These are phyloP conservation scores for fruit fly (Drosophila melanogaster) DNA, from an alignment of 1,140 invertebrate genomes.

Conservation along the genomic window DNA sequence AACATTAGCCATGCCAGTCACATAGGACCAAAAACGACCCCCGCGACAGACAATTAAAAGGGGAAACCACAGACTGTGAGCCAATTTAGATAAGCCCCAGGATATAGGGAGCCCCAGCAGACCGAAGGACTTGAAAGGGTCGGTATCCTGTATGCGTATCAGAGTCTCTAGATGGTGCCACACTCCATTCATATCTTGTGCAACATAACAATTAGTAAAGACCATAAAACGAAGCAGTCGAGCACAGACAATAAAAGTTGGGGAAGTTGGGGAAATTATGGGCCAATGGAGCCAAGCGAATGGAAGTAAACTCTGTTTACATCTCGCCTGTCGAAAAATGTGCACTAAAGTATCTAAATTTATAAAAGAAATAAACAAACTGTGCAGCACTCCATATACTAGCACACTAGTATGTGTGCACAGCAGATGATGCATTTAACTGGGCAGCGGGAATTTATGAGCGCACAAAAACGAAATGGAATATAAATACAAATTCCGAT, in stretches of 20 bases:
- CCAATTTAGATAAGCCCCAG: slow-evolving; percentile 74
- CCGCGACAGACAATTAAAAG: slow-evolving; percentile 54
- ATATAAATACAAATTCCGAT: slow-evolving; percentile 51
- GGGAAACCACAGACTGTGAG: slow-evolving; percentile 59
- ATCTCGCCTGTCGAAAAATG: slow-evolving; percentile 39
- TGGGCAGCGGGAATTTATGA: slow-evolving; percentile 63
- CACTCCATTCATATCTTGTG: slow-evolving; percentile 80
- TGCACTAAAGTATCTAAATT: slow-evolving; percentile 82
- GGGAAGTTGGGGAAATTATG: slow-evolving; percentile 27
- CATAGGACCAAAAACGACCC: slow-evolving; percentile 21
- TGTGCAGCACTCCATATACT: slow-evolving; percentile 36
- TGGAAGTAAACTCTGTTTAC: slow-evolving; percentile 56
- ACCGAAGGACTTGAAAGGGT: slow-evolving; percentile 12
- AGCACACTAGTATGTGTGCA: slow-evolving; percentile 41
- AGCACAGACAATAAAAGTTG: slow-evolving; percentile 28
- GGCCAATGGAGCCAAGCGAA: slow-evolving; percentile 4
- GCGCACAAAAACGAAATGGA: slow-evolving; percentile 23
- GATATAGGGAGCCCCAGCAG: slow-evolving; percentile 24
- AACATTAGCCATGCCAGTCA: slow-evolving; percentile 59
- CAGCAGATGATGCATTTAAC: slow-evolving; percentile 69
- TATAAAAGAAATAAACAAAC: slow-evolving; percentile 79
- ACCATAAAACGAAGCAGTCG: slow-evolving; percentile 54
- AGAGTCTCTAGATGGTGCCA: slow-evolving; percentile 31
- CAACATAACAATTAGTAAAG: slow-evolving; percentile 77
- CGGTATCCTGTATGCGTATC: background rate